phyloP scores from a whole-genome alignment of 2,797 vertebrate genomes.

The Myotis planiceps region DNA sequence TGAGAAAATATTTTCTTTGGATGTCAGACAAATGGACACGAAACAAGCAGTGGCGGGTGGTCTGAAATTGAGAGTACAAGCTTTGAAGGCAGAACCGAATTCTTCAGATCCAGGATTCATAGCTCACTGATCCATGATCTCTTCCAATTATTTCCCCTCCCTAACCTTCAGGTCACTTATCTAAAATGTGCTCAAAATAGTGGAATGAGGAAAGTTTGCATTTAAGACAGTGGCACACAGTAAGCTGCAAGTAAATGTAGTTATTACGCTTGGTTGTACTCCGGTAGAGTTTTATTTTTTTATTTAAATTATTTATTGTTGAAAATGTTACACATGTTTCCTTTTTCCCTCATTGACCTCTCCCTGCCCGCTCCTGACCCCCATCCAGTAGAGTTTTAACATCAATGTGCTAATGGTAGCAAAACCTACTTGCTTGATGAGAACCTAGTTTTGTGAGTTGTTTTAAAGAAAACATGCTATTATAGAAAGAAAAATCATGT shows the following conservation, averaged over 20 bases:
- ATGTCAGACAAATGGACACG: background rate
- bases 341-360: too few relatives aligned
- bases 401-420: background rate
- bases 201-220: background rate
- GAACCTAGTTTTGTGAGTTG: background rate
- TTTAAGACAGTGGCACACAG: background rate
- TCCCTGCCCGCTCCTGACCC: too few relatives aligned
- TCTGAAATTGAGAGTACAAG: background rate
- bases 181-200: background rate
- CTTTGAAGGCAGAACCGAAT: background rate
- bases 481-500: constrained; percentile 35
- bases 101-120: background rate
- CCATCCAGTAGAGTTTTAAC: background rate
- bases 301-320: too few relatives aligned
- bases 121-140: background rate
- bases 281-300: background rate
- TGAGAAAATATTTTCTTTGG: background rate
- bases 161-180: background rate
- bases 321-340: too few relatives aligned
- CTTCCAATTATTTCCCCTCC: background rate
- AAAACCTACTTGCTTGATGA: background rate
- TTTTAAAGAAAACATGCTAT: constrained; percentile 35
- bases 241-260: background rate
- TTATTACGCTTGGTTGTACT: background rate
- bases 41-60: background rate